Evolutionary conservation across 2,888 invertebrate genomes (phyloP), one percentile per base, ranked within the genome.

Genomic region (Hedychridium roseum): DNA sequence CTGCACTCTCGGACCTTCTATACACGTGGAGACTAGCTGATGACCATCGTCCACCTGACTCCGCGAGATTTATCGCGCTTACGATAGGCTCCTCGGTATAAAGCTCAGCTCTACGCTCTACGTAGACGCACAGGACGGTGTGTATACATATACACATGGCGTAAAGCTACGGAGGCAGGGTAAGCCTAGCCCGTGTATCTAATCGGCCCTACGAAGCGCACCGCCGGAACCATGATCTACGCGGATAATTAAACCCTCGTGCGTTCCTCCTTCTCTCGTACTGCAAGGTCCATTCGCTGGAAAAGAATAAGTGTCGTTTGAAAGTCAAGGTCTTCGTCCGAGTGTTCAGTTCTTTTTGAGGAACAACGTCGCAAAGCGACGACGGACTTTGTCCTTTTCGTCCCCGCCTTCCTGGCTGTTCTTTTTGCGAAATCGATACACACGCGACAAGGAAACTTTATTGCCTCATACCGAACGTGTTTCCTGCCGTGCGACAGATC

Each of bases 21-120:
- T 67, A 64, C 68, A 71, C 70, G 68, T 44, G 59, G 61, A 54
- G 67, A 68, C 68, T 70, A 62, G 65, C 74, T 76, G 74, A 76
- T 76, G 76, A 72, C 71, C 76, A 75, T 76, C 74, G 76, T 76
- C 74, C 74, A 76, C 74, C 76, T 76, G 76, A 75, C 76, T 73
- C 66, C 42, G 37, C 41, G 61, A 74, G 76, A 76, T 76, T 76
- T 76, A 76, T 76, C 70, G 74, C 66, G 68, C 65, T 64, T 71
- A 66, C 68, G 70, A 65, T 69, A 40, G 30, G 32, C 43, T 23
- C 23, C 23, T 23, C 44, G 43, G 42, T 50, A 44, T 37, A 43
- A 43, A 47, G 49, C 7, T 16, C 31, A 40, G 41, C 35, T 23
- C 35, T 50, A 32, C 39, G 18, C 17, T 7, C 11, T 39, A 32